Evolutionary conservation across 2,797 vertebrate species (phyloP).

Genomic region (Hippopotamyrus pictus): DNA sequence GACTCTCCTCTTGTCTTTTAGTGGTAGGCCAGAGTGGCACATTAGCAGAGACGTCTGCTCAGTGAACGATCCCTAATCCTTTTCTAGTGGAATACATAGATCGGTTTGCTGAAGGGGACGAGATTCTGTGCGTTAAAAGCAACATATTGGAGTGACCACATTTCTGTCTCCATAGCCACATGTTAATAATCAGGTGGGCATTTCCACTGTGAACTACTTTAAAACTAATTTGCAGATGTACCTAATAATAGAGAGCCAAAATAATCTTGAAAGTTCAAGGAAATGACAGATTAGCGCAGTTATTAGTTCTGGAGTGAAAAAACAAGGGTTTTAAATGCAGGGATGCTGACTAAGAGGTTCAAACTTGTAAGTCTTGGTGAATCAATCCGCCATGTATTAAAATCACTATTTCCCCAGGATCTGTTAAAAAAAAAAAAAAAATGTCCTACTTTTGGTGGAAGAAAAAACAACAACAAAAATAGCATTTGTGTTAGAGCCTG

Average conservation of each 20-base stretch:
- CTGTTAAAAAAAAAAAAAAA: conserved; percentile 35
- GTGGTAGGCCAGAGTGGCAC: not conserved
- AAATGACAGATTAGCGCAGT: not conserved
- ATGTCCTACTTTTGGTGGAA: conserved; percentile 35
- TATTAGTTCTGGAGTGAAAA: not conserved
- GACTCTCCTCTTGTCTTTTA: not conserved
- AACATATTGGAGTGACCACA: not conserved
- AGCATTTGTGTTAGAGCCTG: conserved; percentile 48
- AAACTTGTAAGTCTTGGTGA: conserved; percentile 16
- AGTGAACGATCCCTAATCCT: not conserved
- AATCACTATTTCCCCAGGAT: conserved; percentile 37
- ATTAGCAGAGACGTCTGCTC: not conserved
- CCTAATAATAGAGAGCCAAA: not conserved
- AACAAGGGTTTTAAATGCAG: not conserved
- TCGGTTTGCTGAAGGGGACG: not conserved
- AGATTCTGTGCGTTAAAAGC: not conserved
- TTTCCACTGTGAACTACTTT: not conserved
- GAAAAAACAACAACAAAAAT: conserved; percentile 37
- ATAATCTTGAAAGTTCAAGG: not conserved
- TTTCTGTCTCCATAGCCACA: not conserved
- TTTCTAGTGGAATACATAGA: not conserved
- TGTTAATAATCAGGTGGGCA: not conserved
- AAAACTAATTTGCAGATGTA: not conserved
- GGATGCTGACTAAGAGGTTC: not conserved
- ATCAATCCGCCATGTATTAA: conserved; percentile 32